Base-by-base conservation (phyloP, 2,113 vertebrate genomes). In the Aegypius monachus region DNA sequence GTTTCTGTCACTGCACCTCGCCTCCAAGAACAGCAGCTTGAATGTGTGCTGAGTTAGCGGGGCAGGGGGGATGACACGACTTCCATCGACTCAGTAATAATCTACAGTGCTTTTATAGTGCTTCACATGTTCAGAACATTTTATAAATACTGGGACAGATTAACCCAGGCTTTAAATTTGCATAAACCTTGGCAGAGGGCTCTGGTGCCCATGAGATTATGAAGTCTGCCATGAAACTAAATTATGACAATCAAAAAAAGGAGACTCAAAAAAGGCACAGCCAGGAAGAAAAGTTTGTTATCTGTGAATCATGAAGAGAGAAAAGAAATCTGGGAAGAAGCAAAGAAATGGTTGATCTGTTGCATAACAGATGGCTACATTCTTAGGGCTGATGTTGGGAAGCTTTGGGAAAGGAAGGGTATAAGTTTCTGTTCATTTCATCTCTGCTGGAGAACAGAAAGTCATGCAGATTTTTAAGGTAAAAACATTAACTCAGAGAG, bases 131-230 rank as follows among this genome's bases (percentile, higher is more conserved):
- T 93, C 91, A 91, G 77, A 97, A 86, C 82, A 74, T 94, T 75
- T 88, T 85, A 95, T 61, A 95, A 95, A 88, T 95, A 77, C 43
- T 1, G 21, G 59, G 70, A 13, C 8, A 94, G 81, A 90, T 91
- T 96, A 97, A 93, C 93, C 93, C 91, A 71, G 74, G 78, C 93
- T 96, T 97, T 96, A 94, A 90, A 95, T 96, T 94, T 96, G 81
- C 93, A 97, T 96, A 96, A 96, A 93, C 81, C 84, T 82, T 95
- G 84, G 89, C 86, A 94, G n/a, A 91, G 63, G 71, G 36, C 62
- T 95, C 87, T 90, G 86, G 87, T 95, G 78, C 84, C 92, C 62
- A 0, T 80, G 74, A 97, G 89, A 94, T 96, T 97, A 95, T 58
- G 13, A 93, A 88, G 67, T 73, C 91, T 93, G 81, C 81, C 45